A percentile compares a stretch with the other conserved stretches of the same genome.
phyloP scores from a whole-genome alignment of 1,140 invertebrate genomes.

The Danaus melanippus region DNA sequence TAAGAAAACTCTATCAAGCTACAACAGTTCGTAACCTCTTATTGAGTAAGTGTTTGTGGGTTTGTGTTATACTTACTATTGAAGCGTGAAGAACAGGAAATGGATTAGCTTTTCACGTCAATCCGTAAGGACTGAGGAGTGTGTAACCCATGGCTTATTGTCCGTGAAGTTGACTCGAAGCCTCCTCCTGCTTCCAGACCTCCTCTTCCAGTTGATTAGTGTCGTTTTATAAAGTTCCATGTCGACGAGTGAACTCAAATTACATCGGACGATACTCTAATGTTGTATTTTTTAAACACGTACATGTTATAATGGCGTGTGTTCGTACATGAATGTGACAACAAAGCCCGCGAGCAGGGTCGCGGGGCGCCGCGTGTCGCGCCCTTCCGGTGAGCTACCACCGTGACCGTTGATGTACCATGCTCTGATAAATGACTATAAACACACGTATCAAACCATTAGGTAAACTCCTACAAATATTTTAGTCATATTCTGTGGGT shows the following conservation, averaged over 20 bases:
- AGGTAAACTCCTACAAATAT: too few species aligned
- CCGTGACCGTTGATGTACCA: conserved; percentile 53
- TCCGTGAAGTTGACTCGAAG: too few species aligned
- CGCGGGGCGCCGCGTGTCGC: conserved; percentile 53
- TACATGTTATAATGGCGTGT: conserved; percentile 30
- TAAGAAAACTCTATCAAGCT: too few species aligned
- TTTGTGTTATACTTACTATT: conserved; percentile 24
- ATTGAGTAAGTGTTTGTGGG: too few species aligned
- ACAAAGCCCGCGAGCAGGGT: conserved; percentile 49
- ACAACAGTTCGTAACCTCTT: too few species aligned
- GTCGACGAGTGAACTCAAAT: too few species aligned
- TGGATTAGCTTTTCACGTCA: conserved; percentile 38
- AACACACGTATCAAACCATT: conserved; percentile 7
- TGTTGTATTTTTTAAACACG: too few species aligned
- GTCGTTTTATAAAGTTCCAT: too few species aligned
- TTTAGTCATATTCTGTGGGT: not conserved
- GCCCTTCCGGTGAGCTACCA: conserved; percentile 56
- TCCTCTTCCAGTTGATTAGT: too few species aligned
- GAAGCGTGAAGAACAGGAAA: conserved; percentile 17
- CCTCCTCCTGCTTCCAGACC: too few species aligned
- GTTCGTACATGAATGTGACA: conserved; percentile 21
- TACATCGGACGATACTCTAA: too few species aligned
- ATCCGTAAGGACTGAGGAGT: conserved; percentile 15
- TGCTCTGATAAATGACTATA: conserved; percentile 48
- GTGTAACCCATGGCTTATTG: not conserved